Percentiles rank a stretch among this genome's conserved stretches.
These are phyloP conservation scores for Gila orcuttii DNA, from an alignment of 2,113 vertebrate genomes.

Conservation along the genomic window DNA sequence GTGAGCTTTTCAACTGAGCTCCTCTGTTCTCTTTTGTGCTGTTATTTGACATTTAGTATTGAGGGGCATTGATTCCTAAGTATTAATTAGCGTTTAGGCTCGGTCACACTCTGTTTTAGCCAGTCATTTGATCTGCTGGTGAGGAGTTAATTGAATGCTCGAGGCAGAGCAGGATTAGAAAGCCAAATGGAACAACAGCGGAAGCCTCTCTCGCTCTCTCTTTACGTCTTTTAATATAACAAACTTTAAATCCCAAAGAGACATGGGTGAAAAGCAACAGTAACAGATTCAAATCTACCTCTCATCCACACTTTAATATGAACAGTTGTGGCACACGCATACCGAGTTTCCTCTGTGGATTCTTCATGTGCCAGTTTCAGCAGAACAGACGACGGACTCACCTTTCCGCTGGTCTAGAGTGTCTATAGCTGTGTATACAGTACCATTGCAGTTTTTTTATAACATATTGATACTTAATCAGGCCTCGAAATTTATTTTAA, in stretches of 20 bases:
- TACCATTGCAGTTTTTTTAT: not conserved
- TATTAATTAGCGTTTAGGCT: constrained; percentile 61
- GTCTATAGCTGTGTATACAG: not conserved
- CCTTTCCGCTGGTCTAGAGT: not conserved
- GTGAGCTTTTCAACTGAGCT: constrained; percentile 44
- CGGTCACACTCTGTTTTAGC: constrained; percentile 50
- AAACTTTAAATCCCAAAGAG: constrained; percentile 1
- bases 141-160: constrained; percentile 54
- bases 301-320: constrained; percentile 10
- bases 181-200: constrained; percentile 39
- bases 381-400: not conserved
- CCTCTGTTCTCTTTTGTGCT: constrained; percentile 37
- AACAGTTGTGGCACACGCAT: not conserved
- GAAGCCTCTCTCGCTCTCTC: constrained; percentile 13
- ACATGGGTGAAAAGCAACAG: not conserved
- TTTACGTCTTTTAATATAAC: not conserved
- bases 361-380: not conserved
- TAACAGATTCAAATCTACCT: not conserved
- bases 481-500: not conserved
- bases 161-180: constrained; percentile 47
- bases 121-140: constrained; percentile 53
- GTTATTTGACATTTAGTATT: constrained; percentile 51
- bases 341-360: not conserved
- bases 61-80: constrained; percentile 60
- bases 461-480: not conserved